Base-by-base conservation (phyloP, 2,888 invertebrate species). In the Apomyelois bistriatella region DNA sequence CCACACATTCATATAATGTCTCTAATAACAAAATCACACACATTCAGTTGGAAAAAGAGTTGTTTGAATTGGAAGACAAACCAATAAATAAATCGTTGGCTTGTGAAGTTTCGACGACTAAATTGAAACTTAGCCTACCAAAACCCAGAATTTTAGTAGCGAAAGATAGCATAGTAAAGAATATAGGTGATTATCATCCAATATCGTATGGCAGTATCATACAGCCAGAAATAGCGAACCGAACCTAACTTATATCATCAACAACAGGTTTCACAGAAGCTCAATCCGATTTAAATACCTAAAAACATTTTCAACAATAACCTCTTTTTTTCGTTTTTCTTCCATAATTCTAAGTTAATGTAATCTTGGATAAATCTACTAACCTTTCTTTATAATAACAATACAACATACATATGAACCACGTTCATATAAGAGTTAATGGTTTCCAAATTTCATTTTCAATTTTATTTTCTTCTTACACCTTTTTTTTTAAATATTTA, bases 281-380 rank as follows among this genome's bases (percentile, higher is more conserved):
- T 89, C 90, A 87, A 88, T 86, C 83, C 82, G 74, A 82, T 82
- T 78, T 78, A 80, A 81, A 83, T 80, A 85, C 76, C 89, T 88
- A 89, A 89, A 85, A 90, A 89, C 86, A 87, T 85, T 87, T 77
- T 89, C 88, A 89, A 90, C 89, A 89, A 90, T 89, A 89, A 88
- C 84, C 79, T 77, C 79, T 76, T 79, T 84, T 79, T 78, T 82
- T 79, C 68, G 72, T 73, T 73, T 79, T 77, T 81, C 80, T 74
- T 79, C 72, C 80, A 74, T 85, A 82, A 84, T 74, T 80, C 86
- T 89, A 87, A 83, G 67, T 83, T 82, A 76, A 79, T 83, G 84
- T 85, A 79, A 79, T 83, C 75, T 75, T 85, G 89, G 85, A 82
- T 88, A 82, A 79, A 83, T 46, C 88, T 90, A 90, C 88, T 79